Percentiles rank a stretch among this genome's conserved stretches.
phyloP scores from a whole-genome alignment of 2,888 invertebrate genomes.

The Leptinotarsa juncta region DNA sequence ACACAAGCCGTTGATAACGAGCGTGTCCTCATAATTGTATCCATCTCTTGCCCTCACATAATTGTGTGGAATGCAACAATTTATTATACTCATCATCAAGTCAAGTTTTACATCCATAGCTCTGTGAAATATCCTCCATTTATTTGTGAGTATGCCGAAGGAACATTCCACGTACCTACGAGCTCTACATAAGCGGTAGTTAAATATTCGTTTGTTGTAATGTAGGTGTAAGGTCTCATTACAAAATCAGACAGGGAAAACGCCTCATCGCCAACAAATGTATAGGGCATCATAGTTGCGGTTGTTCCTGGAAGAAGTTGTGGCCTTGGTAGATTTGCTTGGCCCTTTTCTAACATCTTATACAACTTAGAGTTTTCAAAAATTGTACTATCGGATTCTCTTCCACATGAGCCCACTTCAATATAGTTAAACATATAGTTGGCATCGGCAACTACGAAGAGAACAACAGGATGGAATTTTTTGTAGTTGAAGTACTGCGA shows the following conservation, averaged over 20 bases:
- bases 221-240: constrained; percentile 10
- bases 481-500: constrained; percentile 12
- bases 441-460: constrained; percentile 12
- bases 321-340: constrained; percentile 14
- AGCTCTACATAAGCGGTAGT: constrained; percentile 10
- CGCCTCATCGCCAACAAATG: constrained; percentile 8
- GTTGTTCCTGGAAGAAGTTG: constrained; percentile 12
- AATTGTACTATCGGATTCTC: constrained; percentile 12
- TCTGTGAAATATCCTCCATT: constrained; percentile 15
- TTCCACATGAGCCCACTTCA: constrained; percentile 15
- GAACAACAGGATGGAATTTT: constrained; percentile 7
- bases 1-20: constrained; percentile 13
- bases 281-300: constrained; percentile 7
- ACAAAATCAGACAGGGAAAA: constrained; percentile 12
- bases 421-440: constrained; percentile 14
- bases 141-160: constrained; percentile 5
- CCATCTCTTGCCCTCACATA: constrained; percentile 9
- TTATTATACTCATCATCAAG: constrained; percentile 11
- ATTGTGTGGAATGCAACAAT: constrained; percentile 1
- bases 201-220: constrained; percentile 15
- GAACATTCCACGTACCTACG: constrained; percentile 17
- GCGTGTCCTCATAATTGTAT: constrained; percentile 15
- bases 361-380: constrained; percentile 9
- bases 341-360: constrained; percentile 6
- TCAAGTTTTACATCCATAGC: constrained; percentile 10